A percentile compares a stretch with the other conserved stretches of the same genome.
These are phyloP conservation scores for Sinocyclocheilus rhinocerous DNA, from an alignment of 2,113 vertebrate genomes.

Conservation along the genomic window DNA sequence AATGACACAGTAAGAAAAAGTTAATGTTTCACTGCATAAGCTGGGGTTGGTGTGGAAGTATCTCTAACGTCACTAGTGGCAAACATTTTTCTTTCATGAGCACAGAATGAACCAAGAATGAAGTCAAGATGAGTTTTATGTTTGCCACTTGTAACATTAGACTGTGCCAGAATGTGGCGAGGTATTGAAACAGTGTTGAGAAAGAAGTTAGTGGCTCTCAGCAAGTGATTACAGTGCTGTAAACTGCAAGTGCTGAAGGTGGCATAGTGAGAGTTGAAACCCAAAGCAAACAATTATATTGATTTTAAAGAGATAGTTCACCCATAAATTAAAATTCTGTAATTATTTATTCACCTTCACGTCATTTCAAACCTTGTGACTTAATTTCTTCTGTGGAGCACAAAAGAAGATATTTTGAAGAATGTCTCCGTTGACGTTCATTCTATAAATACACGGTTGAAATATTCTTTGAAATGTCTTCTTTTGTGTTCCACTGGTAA, in stretches of 20 bases:
- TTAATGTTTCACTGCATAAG: slow-evolving; percentile 54
- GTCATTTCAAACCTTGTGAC: background rate
- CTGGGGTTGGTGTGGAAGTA: slow-evolving; percentile 27
- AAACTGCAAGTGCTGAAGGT: slow-evolving; percentile 44
- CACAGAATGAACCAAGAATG: slow-evolving; percentile 33
- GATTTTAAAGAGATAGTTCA: background rate
- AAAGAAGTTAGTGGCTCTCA: slow-evolving; percentile 36
- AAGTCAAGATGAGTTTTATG: slow-evolving; percentile 34
- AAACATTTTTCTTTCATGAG: slow-evolving; percentile 31
- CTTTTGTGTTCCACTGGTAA: too few relatives aligned
- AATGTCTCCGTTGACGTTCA: too few relatives aligned
- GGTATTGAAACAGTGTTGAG: background rate
- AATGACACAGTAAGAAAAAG: slow-evolving; percentile 44
- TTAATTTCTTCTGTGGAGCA: background rate
- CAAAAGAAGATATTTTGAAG: background rate
- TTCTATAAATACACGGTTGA: background rate
- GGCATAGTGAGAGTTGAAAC: background rate
- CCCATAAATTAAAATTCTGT: background rate
- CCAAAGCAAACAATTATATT: slow-evolving; percentile 25
- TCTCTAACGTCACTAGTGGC: slow-evolving; percentile 16
- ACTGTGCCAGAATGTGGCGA: background rate
- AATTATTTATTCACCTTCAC: background rate
- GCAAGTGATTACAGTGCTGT: slow-evolving; percentile 49
- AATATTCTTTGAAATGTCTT: background rate
- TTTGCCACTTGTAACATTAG: background rate